Percentiles rank a stretch among this genome's conserved stretches.
These are phyloP conservation scores for Phenganax stokvisi DNA, from an alignment of 92 coral and sea anemone species.

Conservation along the genomic window DNA sequence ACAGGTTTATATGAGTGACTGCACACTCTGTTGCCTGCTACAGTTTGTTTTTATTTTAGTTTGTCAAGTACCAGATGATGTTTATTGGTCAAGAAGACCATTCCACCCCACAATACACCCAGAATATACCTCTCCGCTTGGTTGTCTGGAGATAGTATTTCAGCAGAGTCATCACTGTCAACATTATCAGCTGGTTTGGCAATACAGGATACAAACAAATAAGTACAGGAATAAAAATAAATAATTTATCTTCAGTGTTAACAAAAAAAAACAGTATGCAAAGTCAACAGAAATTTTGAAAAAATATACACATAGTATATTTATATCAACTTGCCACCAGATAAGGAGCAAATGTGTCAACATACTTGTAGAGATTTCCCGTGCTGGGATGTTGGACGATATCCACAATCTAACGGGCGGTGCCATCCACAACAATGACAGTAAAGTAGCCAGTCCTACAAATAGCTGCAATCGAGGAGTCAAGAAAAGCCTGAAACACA, in stretches of 20 bases:
- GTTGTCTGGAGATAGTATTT: not conserved
- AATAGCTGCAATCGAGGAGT: slow-evolving; percentile 14
- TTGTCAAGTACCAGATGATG: too few relatives aligned
- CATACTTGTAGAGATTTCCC: slow-evolving; percentile 28
- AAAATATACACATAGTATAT: too few relatives aligned
- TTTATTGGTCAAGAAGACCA: too few relatives aligned
- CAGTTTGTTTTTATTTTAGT: too few relatives aligned
- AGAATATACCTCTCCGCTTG: not conserved
- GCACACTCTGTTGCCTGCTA: too few relatives aligned
- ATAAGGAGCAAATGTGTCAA: not conserved
- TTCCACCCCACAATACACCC: not conserved
- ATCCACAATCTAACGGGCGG: slow-evolving; percentile 26
- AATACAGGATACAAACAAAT: not conserved
- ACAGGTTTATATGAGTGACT: too few relatives aligned
- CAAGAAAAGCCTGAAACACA: slow-evolving; percentile 23
- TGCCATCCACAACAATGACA: slow-evolving; percentile 27
- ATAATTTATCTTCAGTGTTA: too few relatives aligned
- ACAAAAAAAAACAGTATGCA: too few relatives aligned
- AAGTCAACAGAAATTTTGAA: too few relatives aligned
- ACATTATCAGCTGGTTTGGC: not conserved
- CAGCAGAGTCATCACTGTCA: slow-evolving; percentile 15
- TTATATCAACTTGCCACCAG: too few relatives aligned
- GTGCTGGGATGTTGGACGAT: slow-evolving; percentile 14
- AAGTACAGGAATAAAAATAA: too few relatives aligned
- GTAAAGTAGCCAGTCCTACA: slow-evolving; percentile 24